Evolutionary conservation across 2,797 vertebrate species (phyloP).

Genomic region (Lepilemur ruficaudatus): DNA sequence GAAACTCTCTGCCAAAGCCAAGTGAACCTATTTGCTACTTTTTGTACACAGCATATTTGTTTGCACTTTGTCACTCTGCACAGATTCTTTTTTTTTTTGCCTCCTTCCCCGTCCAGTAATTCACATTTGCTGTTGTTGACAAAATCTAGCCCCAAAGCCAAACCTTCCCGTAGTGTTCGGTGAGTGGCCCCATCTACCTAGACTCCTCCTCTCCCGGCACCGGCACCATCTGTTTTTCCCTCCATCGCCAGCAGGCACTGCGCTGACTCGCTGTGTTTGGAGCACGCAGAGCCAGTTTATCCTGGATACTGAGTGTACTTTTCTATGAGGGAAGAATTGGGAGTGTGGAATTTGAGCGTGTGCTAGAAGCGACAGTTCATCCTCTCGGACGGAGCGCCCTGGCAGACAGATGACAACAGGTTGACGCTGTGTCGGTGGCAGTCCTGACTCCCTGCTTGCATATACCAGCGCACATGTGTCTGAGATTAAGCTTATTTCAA

Average conservation of each 20-base stretch:
- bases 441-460: background rate
- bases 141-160: background rate
- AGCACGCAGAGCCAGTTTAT: background rate
- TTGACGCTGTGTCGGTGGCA: slow-evolving; percentile 72
- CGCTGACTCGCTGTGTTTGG: background rate
- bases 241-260: rapidly evolving
- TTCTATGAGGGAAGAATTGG: background rate
- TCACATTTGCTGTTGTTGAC: background rate
- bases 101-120: background rate
- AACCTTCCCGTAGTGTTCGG: background rate
- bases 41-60: background rate
- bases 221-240: background rate
- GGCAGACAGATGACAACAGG: slow-evolving; percentile 60
- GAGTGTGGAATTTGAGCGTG: background rate
- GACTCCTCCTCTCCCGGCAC: rapidly evolving
- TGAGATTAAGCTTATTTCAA: slow-evolving; percentile 81
- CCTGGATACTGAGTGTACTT: background rate
- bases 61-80: background rate
- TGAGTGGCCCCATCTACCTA: background rate
- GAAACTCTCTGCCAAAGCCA: background rate
- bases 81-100: slow-evolving; percentile 37
- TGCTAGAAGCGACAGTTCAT: background rate
- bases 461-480: slow-evolving; percentile 69
- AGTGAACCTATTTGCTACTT: slow-evolving; percentile 9
- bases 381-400: slow-evolving; percentile 64